phyloP scores from a whole-genome alignment of 2,888 invertebrate species.

The Ctenicera cuprea region DNA sequence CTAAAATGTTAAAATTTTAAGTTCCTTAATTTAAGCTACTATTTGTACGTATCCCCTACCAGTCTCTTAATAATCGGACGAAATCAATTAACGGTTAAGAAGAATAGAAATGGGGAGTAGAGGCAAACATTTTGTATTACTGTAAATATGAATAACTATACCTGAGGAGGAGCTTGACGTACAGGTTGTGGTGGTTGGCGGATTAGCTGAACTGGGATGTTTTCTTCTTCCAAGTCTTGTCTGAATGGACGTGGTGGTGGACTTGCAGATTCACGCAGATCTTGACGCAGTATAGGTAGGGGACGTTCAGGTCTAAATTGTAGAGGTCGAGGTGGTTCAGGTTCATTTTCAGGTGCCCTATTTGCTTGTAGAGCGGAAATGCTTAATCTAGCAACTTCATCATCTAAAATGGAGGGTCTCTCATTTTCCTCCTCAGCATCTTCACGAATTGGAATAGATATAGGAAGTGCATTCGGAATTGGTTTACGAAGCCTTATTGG shows the following conservation, averaged over 20 bases:
- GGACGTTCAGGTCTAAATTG: constrained; percentile 69
- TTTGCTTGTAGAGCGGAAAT: constrained; percentile 61
- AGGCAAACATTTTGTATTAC: too few relatives aligned
- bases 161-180: neutral
- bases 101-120: too few relatives aligned
- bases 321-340: constrained; percentile 57
- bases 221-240: constrained; percentile 47
- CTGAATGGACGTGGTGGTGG: constrained; percentile 49
- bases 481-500: constrained; percentile 70
- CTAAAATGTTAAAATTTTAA: too few relatives aligned
- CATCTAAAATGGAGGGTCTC: constrained; percentile 61
- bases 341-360: constrained; percentile 11
- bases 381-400: constrained; percentile 66
- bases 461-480: constrained; percentile 67
- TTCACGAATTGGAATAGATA: constrained; percentile 58
- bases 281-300: constrained; percentile 66
- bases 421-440: constrained; percentile 73
- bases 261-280: constrained; percentile 63
- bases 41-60: too few relatives aligned
- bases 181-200: too few relatives aligned
- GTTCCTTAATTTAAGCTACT: too few relatives aligned
- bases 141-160: too few relatives aligned
- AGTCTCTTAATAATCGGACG: too few relatives aligned
- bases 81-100: too few relatives aligned
- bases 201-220: constrained; percentile 27